A percentile compares a stretch with the other conserved stretches of the same genome.
phyloP scores from a whole-genome alignment of 2,888 invertebrate species.

The Unio pictorum region DNA sequence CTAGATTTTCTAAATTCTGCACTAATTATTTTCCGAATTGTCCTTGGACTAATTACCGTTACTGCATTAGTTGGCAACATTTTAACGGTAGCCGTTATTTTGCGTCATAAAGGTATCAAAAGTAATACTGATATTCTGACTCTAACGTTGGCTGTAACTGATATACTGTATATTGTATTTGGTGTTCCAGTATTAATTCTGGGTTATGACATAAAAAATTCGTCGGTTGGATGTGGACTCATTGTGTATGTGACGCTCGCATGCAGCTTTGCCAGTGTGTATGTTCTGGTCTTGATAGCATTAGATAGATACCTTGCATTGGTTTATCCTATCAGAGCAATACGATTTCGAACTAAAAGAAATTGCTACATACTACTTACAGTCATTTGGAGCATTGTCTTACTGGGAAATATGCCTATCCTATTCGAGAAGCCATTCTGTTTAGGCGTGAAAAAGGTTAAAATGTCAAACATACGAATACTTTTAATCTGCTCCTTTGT shows the following conservation, averaged over 20 bases:
- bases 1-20: no score
- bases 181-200: slow-evolving; percentile 90
- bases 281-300: slow-evolving; percentile 91
- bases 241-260: slow-evolving; percentile 92
- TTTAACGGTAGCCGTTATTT: slow-evolving; percentile 87
- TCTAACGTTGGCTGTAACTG: slow-evolving; percentile 88
- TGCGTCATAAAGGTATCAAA: slow-evolving; percentile 88
- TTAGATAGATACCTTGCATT: no score
- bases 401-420: no score
- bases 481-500: no score
- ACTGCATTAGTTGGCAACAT: slow-evolving; percentile 88
- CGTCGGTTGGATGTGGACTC: slow-evolving; percentile 91
- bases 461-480: no score
- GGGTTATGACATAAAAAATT: slow-evolving; percentile 79
- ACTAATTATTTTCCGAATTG: slow-evolving; percentile 68
- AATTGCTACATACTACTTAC: no score
- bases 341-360: no score
- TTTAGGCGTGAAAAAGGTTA: no score
- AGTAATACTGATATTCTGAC: slow-evolving; percentile 87
- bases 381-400: no score
- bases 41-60: slow-evolving; percentile 86
- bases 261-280: slow-evolving; percentile 90
- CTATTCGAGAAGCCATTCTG: no score
- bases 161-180: slow-evolving; percentile 88
- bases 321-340: no score